Evolutionary conservation across 2,113 vertebrate genomes (phyloP).

Genomic region (Tonatia bakeri): DNA sequence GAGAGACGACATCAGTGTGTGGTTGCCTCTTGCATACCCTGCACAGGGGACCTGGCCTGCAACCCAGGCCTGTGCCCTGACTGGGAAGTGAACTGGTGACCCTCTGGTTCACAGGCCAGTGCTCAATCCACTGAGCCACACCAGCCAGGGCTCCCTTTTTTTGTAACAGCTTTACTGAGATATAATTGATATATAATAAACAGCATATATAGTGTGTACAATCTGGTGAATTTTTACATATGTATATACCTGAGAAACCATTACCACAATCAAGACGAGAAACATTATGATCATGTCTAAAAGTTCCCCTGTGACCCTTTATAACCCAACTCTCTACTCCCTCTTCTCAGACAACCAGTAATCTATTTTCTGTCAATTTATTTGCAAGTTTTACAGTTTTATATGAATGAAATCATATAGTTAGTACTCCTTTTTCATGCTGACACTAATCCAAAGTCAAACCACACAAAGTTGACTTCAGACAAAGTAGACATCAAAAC

Average conservation of each 20-base stretch:
- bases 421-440: neutral
- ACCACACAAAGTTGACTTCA: neutral
- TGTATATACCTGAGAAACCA: neutral
- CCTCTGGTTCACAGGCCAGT: too few relatives aligned
- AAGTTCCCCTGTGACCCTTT: neutral
- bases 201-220: neutral
- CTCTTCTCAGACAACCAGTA: neutral
- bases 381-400: conserved; percentile 14
- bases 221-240: neutral
- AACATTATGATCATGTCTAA: neutral
- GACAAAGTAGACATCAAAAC: neutral
- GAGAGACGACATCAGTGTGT: too few relatives aligned
- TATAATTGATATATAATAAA: neutral
- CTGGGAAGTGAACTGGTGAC: too few relatives aligned
- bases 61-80: too few relatives aligned
- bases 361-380: neutral
- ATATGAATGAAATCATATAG: neutral
- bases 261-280: neutral
- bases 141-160: too few relatives aligned
- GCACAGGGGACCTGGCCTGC: too few relatives aligned
- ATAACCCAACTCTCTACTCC: neutral
- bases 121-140: too few relatives aligned
- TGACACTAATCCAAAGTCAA: conserved; percentile 32
- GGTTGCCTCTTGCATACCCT: too few relatives aligned
- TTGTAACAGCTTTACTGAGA: neutral